Evolutionary conservation across 2,888 invertebrate genomes (phyloP).

Genomic region (Toxonevra muliebris): DNA sequence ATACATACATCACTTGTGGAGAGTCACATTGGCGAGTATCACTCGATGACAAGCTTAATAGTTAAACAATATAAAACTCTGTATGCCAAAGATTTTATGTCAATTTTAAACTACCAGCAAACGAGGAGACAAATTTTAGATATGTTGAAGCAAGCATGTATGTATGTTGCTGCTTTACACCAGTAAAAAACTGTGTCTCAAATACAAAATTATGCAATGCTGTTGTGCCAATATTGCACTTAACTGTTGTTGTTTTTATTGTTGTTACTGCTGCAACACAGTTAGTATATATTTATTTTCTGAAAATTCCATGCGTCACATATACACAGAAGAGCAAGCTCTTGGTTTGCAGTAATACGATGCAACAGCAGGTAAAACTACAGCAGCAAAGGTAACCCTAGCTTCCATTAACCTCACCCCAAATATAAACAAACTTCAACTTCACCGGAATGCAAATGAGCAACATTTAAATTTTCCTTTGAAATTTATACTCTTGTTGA

Average conservation of each 20-base stretch:
- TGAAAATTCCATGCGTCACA: background rate
- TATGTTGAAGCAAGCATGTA: background rate
- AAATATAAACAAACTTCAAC: too few species aligned
- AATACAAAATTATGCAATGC: too few species aligned
- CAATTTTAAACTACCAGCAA: background rate
- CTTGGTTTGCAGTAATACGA: background rate
- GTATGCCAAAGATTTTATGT: background rate
- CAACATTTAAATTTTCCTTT: slow-evolving; percentile 26
- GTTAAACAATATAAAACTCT: slow-evolving; percentile 9
- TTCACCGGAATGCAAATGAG: slow-evolving; percentile 21
- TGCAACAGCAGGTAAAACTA: background rate
- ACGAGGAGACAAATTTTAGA: slow-evolving; percentile 10
- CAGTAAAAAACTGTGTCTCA: too few species aligned
- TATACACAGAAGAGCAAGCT: background rate
- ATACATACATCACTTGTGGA: too few species aligned
- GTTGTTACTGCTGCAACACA: background rate
- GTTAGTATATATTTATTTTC: background rate
- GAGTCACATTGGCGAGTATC: background rate
- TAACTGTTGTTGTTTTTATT: background rate
- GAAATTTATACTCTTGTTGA: slow-evolving; percentile 25
- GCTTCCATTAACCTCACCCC: too few species aligned
- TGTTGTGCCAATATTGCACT: too few species aligned
- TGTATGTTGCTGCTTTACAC: too few species aligned
- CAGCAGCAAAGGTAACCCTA: background rate
- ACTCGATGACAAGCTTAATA: background rate